Base-by-base conservation (phyloP, 1,140 invertebrate species). In the Sminthurides bifidus region DNA sequence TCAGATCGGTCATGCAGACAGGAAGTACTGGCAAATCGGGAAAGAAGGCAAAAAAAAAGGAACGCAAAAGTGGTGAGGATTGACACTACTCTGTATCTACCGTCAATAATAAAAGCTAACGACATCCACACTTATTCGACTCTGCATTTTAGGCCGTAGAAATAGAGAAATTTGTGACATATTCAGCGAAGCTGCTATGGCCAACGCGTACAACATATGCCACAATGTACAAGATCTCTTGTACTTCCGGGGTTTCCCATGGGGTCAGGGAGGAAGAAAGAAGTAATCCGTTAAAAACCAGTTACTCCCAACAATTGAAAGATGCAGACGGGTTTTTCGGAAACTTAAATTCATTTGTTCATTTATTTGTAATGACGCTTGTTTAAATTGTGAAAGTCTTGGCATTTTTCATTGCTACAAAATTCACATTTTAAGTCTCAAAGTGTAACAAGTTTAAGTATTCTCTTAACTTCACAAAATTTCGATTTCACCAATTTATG, bases 151-250 rank as follows among this genome's bases (percentile, higher is more conserved):
- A 64, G 61, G 61, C 26, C 38, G 58, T 33, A 19, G 58, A 29
- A 58, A 54, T 21, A 23, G 61, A 29, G 61, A 64, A 30, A 64
- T 64, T 27, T 64, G 61, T 23, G 61, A 64, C 24, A 48, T 64
- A 12, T 64, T 64, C 53, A 58, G 61, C 1, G 61, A 64, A 24
- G 61, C 61, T n/a, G 84, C 84, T 0, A 87, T 90, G 82, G 81
- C 87, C 60, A 90, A 90, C 66, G 85, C 86, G 3, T 90, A 90
- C 68, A 85, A 84, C 65, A 85, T 83, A 1, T 90, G 86, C 66
- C 87, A 91, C 63, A 90, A 88, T 70, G 81, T 90, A 0, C 86
- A 87, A 71, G 86, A 89, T 68, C 70, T 85, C 2, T 63, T 83
- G 2, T 79, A 81, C 60, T 81, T 78, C 14, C 76, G 86, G 54